A percentile compares a stretch with the other conserved stretches of the same genome.
phyloP scores from a whole-genome alignment of 2,797 vertebrate genomes.

The Gymnothorax reevesii region DNA sequence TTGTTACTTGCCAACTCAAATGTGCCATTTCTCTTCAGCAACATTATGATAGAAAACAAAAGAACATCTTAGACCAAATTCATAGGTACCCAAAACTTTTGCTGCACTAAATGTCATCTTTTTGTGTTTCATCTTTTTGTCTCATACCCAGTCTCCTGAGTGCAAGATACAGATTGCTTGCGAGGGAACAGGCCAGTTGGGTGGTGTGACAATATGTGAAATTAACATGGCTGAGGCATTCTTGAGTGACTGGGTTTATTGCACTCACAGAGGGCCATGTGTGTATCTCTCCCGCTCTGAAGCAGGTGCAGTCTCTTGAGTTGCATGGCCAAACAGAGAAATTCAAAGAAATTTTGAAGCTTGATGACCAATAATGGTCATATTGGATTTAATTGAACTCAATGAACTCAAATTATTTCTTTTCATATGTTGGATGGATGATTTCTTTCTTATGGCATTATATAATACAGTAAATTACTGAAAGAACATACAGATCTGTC shows the following conservation, averaged over 20 bases:
- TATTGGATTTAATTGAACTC: neutral
- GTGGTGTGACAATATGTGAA: neutral
- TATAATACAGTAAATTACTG: neutral
- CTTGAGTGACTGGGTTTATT: neutral
- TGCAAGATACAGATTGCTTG: neutral
- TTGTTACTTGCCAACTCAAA: no score
- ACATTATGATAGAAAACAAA: no score
- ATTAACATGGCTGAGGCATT: slow-evolving; percentile 9
- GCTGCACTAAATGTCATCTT: no score
- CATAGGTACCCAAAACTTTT: no score
- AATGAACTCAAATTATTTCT: neutral
- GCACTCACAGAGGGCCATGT: neutral
- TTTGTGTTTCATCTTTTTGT: neutral
- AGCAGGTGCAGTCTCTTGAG: neutral
- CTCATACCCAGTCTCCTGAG: neutral
- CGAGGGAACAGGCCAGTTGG: neutral
- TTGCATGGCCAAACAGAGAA: neutral
- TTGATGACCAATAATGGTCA: neutral
- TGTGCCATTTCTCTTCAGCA: no score
- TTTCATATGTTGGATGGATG: neutral
- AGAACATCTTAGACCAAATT: no score
- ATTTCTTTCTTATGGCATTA: neutral
- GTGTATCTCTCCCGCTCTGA: neutral
- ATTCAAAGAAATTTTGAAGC: neutral
- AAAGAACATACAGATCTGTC: neutral